Evolutionary conservation across 1,140 invertebrate genomes (phyloP).

Genomic region (Panagrolaimus sp.): DNA sequence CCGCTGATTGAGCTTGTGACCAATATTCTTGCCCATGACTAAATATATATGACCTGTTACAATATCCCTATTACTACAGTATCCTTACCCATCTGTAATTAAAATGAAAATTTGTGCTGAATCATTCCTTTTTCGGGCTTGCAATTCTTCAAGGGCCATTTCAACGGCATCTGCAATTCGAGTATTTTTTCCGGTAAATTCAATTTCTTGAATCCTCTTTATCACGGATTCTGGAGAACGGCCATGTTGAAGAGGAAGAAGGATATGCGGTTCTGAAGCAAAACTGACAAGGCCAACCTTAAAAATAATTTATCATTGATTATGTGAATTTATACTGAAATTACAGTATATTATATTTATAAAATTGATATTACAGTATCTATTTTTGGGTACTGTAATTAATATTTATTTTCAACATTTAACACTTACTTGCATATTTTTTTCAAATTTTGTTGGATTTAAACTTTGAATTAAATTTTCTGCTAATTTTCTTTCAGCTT

Average conservation of each 20-base stretch:
- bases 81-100: neutral
- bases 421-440: neutral
- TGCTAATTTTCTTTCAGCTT: slow-evolving; percentile 43
- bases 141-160: slow-evolving; percentile 38
- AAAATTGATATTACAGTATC: neutral
- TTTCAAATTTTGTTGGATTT: slow-evolving; percentile 24
- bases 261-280: slow-evolving; percentile 20
- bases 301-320: neutral
- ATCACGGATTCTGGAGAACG: slow-evolving; percentile 19
- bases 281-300: slow-evolving; percentile 28
- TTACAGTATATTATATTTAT: neutral
- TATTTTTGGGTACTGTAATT: neutral
- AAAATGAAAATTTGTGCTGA: slow-evolving; percentile 22
- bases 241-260: slow-evolving; percentile 19
- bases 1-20: slow-evolving; percentile 41
- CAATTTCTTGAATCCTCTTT: slow-evolving; percentile 23
- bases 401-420: too few relatives aligned
- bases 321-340: too few relatives aligned
- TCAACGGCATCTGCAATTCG: slow-evolving; percentile 48
- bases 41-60: too few relatives aligned
- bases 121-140: slow-evolving; percentile 29
- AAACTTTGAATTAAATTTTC: slow-evolving; percentile 38
- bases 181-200: slow-evolving; percentile 46
- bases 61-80: neutral
- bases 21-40: slow-evolving; percentile 49